Evolutionary conservation across 1,140 invertebrate species (phyloP).

Genomic region (Conus ventricosus): DNA sequence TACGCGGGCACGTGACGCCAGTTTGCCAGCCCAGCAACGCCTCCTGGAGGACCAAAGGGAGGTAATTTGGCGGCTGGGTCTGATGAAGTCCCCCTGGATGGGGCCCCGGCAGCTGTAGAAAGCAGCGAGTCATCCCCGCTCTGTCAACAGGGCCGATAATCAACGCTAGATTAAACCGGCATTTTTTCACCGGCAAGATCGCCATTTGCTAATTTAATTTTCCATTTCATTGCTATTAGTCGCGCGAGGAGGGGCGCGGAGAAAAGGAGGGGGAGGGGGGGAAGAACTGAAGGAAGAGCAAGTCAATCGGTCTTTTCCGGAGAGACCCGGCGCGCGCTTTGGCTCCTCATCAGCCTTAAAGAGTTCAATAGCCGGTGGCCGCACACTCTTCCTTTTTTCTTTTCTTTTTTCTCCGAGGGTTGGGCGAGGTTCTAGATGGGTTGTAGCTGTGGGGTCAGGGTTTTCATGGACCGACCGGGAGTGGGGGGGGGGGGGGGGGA

Average conservation of each 20-base stretch:
- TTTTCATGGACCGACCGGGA: too few relatives aligned
- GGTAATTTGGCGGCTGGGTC: slow-evolving; percentile 41
- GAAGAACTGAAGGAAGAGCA: slow-evolving; percentile 9
- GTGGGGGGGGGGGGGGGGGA: too few relatives aligned
- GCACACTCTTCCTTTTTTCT: too few relatives aligned
- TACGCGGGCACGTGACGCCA: slow-evolving; percentile 34
- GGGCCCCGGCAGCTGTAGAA: slow-evolving; percentile 33
- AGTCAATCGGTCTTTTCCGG: slow-evolving; percentile 26
- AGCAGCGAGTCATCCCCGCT: slow-evolving; percentile 40
- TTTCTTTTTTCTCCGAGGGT: not conserved
- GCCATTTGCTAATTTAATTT: slow-evolving; percentile 67
- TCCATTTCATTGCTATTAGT: slow-evolving; percentile 63
- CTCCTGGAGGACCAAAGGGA: slow-evolving; percentile 30
- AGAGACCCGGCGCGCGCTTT: slow-evolving; percentile 4
- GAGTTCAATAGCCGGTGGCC: slow-evolving; percentile 18
- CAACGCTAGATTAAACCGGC: slow-evolving; percentile 59
- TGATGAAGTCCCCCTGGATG: slow-evolving; percentile 39
- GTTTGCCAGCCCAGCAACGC: slow-evolving; percentile 27
- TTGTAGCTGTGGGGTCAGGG: too few relatives aligned
- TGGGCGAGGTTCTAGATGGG: too few relatives aligned
- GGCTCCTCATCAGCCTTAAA: slow-evolving; percentile 23
- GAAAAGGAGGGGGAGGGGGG: slow-evolving; percentile 19
- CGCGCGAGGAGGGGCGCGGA: slow-evolving; percentile 35
- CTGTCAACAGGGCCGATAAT: slow-evolving; percentile 59
- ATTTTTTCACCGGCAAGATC: slow-evolving; percentile 60